A percentile compares a stretch with the other conserved stretches of the same genome.
These are phyloP conservation scores for Hydra vulgaris DNA, from an alignment of 30 jellyfish, hydroid and myxozoan species.

Conservation along the genomic window DNA sequence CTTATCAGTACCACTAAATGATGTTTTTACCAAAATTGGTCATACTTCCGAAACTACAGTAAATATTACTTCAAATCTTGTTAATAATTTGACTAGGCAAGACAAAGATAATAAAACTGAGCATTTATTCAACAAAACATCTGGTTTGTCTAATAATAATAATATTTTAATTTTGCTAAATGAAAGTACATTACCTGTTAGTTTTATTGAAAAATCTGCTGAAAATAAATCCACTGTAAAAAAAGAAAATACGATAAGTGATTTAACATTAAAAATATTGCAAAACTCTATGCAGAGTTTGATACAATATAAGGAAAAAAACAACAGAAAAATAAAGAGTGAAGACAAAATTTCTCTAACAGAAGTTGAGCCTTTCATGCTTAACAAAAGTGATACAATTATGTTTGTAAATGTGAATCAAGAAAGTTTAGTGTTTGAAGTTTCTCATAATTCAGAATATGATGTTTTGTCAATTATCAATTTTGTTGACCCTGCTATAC, in stretches of 20 bases:
- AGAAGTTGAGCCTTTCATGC: not conserved
- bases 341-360: not conserved
- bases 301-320: not conserved
- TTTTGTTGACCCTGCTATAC: not conserved
- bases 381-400: not conserved
- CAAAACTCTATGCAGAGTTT: not conserved
- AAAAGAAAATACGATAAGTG: not conserved
- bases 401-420: not conserved
- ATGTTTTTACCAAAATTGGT: not conserved
- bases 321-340: not conserved
- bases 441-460: not conserved
- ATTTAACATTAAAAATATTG: not conserved
- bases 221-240: not conserved
- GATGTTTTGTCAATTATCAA: not conserved
- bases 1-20: not conserved
- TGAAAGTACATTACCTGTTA: not conserved
- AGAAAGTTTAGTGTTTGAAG: not conserved
- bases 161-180: too few relatives aligned
- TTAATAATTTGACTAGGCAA: too few relatives aligned
- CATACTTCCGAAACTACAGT: not conserved
- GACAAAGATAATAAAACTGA: not conserved
- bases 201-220: too few relatives aligned
- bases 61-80: not conserved
- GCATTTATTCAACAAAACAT: not conserved
- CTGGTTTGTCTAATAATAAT: not conserved